phyloP scores from a whole-genome alignment of 2,888 invertebrate genomes.

The Lasius platythorax region DNA sequence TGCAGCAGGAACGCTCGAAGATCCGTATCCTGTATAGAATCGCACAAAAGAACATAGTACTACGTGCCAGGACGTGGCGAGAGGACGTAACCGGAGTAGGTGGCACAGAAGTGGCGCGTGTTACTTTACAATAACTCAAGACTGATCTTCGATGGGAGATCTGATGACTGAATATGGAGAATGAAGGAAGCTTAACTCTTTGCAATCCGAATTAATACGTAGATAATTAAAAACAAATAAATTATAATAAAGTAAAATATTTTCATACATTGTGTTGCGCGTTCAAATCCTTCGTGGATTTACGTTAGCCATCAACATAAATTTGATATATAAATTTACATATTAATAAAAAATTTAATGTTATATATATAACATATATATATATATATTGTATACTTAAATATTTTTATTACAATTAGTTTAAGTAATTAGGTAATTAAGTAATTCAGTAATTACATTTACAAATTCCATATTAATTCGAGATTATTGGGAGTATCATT shows the following conservation, averaged over 20 bases:
- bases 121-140: constrained; percentile 33
- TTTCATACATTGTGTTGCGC: not conserved
- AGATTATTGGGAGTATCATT: constrained; percentile 11
- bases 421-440: not conserved
- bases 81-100: constrained; percentile 59
- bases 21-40: constrained; percentile 82
- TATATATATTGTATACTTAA: not conserved
- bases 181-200: constrained; percentile 13
- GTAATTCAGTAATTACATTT: not conserved
- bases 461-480: not conserved
- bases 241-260: not conserved
- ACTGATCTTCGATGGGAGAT: constrained; percentile 29
- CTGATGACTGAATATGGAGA: not conserved
- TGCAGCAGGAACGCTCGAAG: constrained; percentile 79
- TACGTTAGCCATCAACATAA: not conserved
- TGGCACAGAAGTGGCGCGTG: constrained; percentile 43
- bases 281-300: not conserved
- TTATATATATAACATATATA: not conserved
- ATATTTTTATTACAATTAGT: not conserved
- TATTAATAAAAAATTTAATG: constrained; percentile 2
- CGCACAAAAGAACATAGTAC: constrained; percentile 82
- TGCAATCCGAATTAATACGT: constrained; percentile 20
- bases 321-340: constrained; percentile 8
- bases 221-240: not conserved
- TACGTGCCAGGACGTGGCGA: constrained; percentile 74